Conservation (phyloP, 2,888 invertebrate genomes). For the Habrosyne pyritoides region DNA sequence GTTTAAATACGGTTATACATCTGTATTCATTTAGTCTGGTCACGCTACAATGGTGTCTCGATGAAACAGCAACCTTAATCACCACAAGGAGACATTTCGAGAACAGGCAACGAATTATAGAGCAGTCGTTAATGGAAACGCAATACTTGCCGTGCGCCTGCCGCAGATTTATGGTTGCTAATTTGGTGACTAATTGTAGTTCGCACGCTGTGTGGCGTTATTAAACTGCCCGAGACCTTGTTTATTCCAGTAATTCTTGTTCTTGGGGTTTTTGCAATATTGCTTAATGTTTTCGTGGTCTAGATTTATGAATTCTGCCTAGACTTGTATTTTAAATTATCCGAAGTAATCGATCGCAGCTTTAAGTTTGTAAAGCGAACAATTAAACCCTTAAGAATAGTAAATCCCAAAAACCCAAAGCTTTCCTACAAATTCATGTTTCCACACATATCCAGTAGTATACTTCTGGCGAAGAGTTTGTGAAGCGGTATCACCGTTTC, state of each 20-base stretch:
- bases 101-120: neutral
- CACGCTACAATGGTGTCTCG: neutral
- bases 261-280: neutral
- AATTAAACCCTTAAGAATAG: too few relatives aligned
- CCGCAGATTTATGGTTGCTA: neutral
- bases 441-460: neutral
- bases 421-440: neutral
- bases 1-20: too few relatives aligned
- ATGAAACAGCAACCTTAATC: neutral
- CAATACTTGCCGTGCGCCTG: neutral
- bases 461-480: neutral
- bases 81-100: neutral
- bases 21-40: neutral
- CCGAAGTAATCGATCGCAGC: too few relatives aligned
- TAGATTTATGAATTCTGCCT: neutral
- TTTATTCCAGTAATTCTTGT: neutral
- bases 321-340: neutral
- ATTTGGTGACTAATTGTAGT: slow-evolving; percentile 3
- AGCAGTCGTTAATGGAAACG: neutral
- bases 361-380: too few relatives aligned
- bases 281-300: neutral
- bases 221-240: slow-evolving; percentile 1
- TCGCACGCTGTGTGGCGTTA: neutral
- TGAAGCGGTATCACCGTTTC: neutral
- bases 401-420: too few relatives aligned